Evolutionary conservation across 2,113 vertebrate species (phyloP).

Genomic region (Vanacampus margaritifer): DNA sequence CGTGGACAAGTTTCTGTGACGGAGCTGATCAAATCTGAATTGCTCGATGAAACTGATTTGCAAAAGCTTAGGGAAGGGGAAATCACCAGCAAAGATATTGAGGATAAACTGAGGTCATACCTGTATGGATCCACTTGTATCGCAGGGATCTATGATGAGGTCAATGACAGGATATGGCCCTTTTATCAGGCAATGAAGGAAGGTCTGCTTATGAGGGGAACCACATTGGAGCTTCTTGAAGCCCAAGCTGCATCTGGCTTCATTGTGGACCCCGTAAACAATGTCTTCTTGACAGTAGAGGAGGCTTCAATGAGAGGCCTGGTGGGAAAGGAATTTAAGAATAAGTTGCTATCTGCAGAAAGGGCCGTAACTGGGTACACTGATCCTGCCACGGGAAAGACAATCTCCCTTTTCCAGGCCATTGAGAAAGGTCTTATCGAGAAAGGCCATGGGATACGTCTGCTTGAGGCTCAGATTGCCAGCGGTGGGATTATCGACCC

Average conservation of each 20-base stretch:
- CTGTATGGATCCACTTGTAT: conserved; percentile 90
- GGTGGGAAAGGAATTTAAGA: conserved; percentile 92
- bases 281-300: conserved; percentile 85
- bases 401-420: conserved; percentile 93
- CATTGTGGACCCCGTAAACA: conserved; percentile 94
- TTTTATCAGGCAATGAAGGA: conserved; percentile 96
- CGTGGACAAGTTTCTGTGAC: conserved; percentile 76
- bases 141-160: conserved; percentile 94
- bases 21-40: conserved; percentile 77
- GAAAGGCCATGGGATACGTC: conserved; percentile 91
- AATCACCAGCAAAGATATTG: conserved; percentile 82
- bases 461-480: conserved; percentile 97
- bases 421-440: conserved; percentile 96
- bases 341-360: conserved; percentile 92
- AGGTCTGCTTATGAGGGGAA: conserved; percentile 88
- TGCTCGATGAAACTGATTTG: conserved; percentile 78
- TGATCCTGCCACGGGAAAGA: conserved; percentile 89
- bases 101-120: conserved; percentile 85
- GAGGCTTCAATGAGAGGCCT: conserved; percentile 85
- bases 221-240: conserved; percentile 92
- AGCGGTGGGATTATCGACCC: conserved; percentile 97
- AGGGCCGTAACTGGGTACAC: conserved; percentile 92
- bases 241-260: conserved; percentile 96
- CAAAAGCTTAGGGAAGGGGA: conserved; percentile 75
- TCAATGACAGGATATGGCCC: conserved; percentile 84